Evolutionary conservation across 2,888 invertebrate species (phyloP).

Genomic region (Thereva unica): DNA sequence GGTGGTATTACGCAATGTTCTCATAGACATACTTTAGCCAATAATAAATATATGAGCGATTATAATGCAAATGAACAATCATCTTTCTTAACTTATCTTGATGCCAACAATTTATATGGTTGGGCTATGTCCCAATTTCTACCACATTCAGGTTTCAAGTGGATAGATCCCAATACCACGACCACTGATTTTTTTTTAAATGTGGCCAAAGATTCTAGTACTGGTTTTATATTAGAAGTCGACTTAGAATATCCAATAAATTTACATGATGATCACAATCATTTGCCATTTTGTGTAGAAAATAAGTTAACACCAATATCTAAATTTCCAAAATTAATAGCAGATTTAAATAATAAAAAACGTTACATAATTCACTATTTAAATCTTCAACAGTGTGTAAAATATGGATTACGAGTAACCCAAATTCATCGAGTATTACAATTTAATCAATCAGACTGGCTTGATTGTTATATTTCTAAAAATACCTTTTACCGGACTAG

Average conservation of each 20-base stretch:
- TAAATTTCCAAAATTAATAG: conserved; percentile 36
- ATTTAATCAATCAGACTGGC: conserved; percentile 47
- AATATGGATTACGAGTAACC: conserved; percentile 45
- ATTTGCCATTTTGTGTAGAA: conserved; percentile 33
- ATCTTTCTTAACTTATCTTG: conserved; percentile 40
- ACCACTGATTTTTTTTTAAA: conserved; percentile 38
- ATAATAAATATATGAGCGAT: conserved; percentile 39
- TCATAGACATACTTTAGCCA: conserved; percentile 36
- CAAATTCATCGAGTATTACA: conserved; percentile 47
- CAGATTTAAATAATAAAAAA: conserved; percentile 40
- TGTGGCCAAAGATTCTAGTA: conserved; percentile 23
- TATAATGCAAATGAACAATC: conserved; percentile 22
- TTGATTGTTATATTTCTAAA: conserved; percentile 43
- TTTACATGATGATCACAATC: conserved; percentile 44
- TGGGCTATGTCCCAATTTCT: conserved; percentile 44
- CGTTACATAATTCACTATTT: conserved; percentile 45
- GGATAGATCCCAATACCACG: conserved; percentile 40
- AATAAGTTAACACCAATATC: conserved; percentile 36
- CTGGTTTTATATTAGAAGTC: conserved; percentile 50
- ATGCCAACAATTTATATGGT: conserved; percentile 45
- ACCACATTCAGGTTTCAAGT: conserved; percentile 44
- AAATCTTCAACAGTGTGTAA: conserved; percentile 45
- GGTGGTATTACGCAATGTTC: conserved; percentile 38
- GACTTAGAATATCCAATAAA: conserved; percentile 44
- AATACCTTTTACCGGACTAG: no score